These are phyloP conservation scores for Leucopsar rothschildi DNA, from an alignment of 2,113 vertebrate species.

Conservation along the genomic window DNA sequence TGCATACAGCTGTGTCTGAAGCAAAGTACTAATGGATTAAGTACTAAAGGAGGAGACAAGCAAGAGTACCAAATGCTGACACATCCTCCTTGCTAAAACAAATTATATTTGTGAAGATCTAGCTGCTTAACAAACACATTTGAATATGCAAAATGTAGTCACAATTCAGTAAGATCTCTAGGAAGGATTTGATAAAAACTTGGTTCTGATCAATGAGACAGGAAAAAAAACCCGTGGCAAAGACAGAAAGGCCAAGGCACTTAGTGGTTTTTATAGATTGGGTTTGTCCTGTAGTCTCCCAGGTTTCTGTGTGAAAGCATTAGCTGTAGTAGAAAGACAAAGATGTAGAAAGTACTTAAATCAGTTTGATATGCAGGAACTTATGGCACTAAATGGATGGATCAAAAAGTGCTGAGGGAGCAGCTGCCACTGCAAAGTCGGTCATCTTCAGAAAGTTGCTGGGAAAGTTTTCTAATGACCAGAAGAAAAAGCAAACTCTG, in stretches of 20 bases:
- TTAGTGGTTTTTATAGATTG: background rate
- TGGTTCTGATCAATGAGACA: fast-evolving
- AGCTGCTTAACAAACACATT: background rate
- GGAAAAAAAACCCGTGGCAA: background rate
- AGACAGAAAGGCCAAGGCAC: background rate
- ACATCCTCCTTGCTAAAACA: background rate
- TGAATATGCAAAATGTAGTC: background rate
- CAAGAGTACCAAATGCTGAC: background rate
- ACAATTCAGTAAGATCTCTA: background rate
- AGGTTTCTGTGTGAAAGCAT: background rate
- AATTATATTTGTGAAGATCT: background rate
- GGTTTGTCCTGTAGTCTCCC: background rate
- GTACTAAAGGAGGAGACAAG: background rate
- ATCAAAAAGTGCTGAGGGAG: background rate
- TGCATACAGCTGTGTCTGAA: background rate
- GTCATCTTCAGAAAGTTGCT: background rate
- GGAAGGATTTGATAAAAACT: background rate
- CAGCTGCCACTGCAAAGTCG: background rate
- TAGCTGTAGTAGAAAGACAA: background rate
- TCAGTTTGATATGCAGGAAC: background rate
- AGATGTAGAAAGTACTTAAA: background rate
- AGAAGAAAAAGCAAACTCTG: background rate
- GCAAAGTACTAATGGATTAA: background rate
- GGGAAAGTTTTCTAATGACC: background rate
- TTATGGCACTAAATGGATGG: background rate